These are phyloP conservation scores for Danionella dracula DNA, from an alignment of 2,797 vertebrate species.

Conservation along the genomic window DNA sequence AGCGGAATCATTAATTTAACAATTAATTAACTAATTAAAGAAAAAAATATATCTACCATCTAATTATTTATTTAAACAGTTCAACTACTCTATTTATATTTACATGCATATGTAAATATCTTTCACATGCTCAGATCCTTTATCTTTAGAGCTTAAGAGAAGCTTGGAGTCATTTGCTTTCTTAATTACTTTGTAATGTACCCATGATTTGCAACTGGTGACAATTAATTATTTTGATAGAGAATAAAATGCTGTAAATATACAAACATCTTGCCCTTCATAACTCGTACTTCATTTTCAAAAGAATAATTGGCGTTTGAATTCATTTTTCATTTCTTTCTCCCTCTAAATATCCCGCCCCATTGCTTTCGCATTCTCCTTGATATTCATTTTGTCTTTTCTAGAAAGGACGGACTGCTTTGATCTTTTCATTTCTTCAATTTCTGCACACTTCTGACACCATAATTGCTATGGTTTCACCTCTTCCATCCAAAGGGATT, in stretches of 20 bases:
- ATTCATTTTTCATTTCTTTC: slow-evolving; percentile 61
- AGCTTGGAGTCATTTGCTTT: slow-evolving; percentile 72
- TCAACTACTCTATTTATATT: no score
- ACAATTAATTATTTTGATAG: slow-evolving; percentile 79
- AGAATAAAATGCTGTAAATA: slow-evolving; percentile 74
- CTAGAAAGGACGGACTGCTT: slow-evolving; percentile 52
- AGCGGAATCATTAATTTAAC: slow-evolving; percentile 29
- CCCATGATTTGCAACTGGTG: slow-evolving; percentile 79
- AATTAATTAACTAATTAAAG: neutral
- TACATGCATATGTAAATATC: no score
- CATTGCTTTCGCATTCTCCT: slow-evolving; percentile 60
- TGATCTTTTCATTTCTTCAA: slow-evolving; percentile 62
- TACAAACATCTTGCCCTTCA: slow-evolving; percentile 76
- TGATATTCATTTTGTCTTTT: slow-evolving; percentile 65
- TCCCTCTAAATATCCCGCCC: slow-evolving; percentile 42
- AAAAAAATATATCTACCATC: no score
- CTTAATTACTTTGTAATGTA: slow-evolving; percentile 81
- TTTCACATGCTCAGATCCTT: no score
- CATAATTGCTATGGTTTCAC: slow-evolving; percentile 63
- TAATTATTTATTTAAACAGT: no score
- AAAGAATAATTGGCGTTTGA: slow-evolving; percentile 63
- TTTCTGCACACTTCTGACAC: slow-evolving; percentile 64
- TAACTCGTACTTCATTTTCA: slow-evolving; percentile 69
- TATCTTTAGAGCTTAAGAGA: slow-evolving; percentile 58
- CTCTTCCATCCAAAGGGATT: slow-evolving; percentile 65